Evolutionary conservation across 2,113 vertebrate genomes (phyloP).

Genomic region (Ranitomeya variabilis): DNA sequence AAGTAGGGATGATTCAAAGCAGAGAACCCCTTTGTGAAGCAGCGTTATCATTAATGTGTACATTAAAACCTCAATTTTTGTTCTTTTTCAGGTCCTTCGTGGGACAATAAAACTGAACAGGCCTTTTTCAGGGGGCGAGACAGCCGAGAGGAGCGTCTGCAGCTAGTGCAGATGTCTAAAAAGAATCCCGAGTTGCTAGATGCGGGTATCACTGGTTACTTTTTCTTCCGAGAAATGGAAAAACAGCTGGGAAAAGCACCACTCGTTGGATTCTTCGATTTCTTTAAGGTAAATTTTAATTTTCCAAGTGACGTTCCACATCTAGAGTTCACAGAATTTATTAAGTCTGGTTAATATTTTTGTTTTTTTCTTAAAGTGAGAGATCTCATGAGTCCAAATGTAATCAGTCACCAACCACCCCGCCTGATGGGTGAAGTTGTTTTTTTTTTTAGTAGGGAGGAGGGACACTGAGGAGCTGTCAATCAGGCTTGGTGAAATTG

Average conservation of each 20-base stretch:
- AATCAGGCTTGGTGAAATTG: too few species aligned
- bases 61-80: constrained; percentile 26
- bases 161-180: constrained; percentile 81
- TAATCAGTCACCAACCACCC: too few species aligned
- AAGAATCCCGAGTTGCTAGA: constrained; percentile 85
- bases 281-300: constrained; percentile 86
- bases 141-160: constrained; percentile 87
- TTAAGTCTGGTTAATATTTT: not conserved
- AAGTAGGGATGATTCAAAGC: too few species aligned
- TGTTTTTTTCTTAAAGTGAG: too few species aligned
- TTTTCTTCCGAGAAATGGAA: constrained; percentile 92
- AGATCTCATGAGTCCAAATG: too few species aligned
- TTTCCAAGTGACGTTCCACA: too few species aligned
- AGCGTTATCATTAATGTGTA: not conserved
- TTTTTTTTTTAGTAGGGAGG: too few species aligned
- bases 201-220: constrained; percentile 91
- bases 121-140: constrained; percentile 91
- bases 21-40: too few species aligned
- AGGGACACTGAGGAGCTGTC: too few species aligned
- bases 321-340: too few species aligned
- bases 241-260: constrained; percentile 82
- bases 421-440: too few species aligned
- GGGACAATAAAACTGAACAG: constrained; percentile 83
- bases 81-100: constrained; percentile 76
- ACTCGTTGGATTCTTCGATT: constrained; percentile 93